Evolutionary conservation across 1,140 invertebrate genomes (phyloP).

Genomic region (Cydia pomonella): DNA sequence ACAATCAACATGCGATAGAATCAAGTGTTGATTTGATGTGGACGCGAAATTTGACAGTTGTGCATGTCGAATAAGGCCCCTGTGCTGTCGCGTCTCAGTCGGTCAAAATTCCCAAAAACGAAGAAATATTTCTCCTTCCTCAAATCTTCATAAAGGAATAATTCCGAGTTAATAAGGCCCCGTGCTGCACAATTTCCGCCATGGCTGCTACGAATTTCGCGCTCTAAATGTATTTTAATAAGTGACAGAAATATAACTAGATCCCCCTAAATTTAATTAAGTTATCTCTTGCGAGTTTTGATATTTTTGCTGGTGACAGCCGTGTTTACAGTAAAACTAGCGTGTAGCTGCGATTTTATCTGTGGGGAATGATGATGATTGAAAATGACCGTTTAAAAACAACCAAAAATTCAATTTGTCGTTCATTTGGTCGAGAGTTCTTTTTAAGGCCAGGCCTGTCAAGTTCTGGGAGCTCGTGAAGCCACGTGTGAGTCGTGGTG

Average conservation of each 20-base stretch:
- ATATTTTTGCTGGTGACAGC: not conserved
- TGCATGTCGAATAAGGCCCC: not conserved
- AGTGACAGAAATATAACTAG: constrained; percentile 29
- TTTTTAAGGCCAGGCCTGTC: too few relatives aligned
- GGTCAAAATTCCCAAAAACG: not conserved
- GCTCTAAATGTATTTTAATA: constrained; percentile 31
- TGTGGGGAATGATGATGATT: too few relatives aligned
- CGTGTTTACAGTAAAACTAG: not conserved
- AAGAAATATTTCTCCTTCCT: not conserved
- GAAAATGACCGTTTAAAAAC: too few relatives aligned
- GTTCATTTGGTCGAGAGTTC: too few relatives aligned
- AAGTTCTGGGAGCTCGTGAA: too few relatives aligned
- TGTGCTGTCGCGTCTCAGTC: not conserved
- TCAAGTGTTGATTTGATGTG: too few relatives aligned
- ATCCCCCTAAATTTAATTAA: constrained; percentile 31
- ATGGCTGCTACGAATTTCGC: constrained; percentile 23
- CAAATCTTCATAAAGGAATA: constrained; percentile 21
- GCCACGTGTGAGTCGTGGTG: too few relatives aligned
- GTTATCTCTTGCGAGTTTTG: constrained; percentile 10
- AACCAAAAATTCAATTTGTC: too few relatives aligned
- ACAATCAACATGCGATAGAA: too few relatives aligned
- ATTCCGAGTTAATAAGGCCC: constrained; percentile 31
- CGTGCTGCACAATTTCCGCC: constrained; percentile 31
- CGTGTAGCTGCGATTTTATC: too few relatives aligned
- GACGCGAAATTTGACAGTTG: too few relatives aligned